phyloP scores from a whole-genome alignment of 2,797 vertebrate genomes.

The Pterois miles region DNA sequence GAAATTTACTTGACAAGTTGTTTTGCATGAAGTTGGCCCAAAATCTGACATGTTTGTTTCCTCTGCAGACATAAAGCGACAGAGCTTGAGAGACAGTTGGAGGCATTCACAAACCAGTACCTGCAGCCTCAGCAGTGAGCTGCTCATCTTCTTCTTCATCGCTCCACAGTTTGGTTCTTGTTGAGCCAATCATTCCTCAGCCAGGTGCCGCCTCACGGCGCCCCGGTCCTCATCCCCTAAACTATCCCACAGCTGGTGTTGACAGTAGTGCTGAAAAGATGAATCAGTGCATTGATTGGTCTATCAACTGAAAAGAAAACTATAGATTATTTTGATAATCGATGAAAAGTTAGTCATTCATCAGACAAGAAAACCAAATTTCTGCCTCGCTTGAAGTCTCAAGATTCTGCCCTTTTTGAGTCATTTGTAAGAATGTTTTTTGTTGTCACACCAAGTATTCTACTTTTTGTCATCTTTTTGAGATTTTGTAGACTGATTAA shows the following conservation, averaged over 20 bases:
- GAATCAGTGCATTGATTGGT: neutral
- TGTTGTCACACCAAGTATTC: neutral
- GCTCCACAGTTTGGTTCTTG: conserved; percentile 26
- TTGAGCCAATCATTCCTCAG: conserved; percentile 42
- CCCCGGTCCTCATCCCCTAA: neutral
- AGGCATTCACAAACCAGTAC: conserved; percentile 91
- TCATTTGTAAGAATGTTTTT: neutral
- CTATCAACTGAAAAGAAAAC: neutral
- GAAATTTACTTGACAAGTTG: neutral
- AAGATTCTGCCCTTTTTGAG: neutral
- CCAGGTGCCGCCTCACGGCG: neutral
- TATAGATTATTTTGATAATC: conserved; percentile 34
- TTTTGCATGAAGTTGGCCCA: neutral
- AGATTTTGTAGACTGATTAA: conserved; percentile 20
- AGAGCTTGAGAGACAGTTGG: conserved; percentile 90
- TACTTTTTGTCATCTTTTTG: neutral
- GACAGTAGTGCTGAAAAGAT: neutral
- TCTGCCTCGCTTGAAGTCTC: neutral
- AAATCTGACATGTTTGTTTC: conserved; percentile 5
- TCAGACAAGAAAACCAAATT: neutral
- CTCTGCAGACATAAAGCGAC: conserved; percentile 93
- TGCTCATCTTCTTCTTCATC: neutral
- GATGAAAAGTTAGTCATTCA: conserved; percentile 2
- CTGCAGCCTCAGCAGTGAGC: conserved; percentile 84
- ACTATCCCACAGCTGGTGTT: neutral